Percentiles rank a stretch among this genome's conserved stretches.
Conservation (phyloP, 2,113 vertebrate species). For the Chrysemys picta region DNA sequence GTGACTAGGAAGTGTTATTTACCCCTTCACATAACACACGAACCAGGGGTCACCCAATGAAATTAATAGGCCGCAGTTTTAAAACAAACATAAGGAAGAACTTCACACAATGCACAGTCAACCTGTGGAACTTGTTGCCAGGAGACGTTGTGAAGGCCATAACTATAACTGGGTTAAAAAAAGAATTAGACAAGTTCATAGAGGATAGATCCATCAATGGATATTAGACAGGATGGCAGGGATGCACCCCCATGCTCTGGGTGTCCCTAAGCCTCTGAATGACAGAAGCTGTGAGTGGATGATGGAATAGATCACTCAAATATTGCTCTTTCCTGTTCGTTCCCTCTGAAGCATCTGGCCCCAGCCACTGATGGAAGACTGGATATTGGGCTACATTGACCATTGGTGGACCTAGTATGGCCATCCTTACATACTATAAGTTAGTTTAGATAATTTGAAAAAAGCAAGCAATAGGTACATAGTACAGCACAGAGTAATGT, state of each 20-base stretch:
- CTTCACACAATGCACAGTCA: not conserved
- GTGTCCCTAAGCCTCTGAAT: not conserved
- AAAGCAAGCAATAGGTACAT: not conserved
- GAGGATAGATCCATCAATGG: not conserved
- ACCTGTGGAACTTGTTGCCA: not conserved
- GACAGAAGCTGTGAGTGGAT: not conserved
- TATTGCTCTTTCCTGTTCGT: not conserved
- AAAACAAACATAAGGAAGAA: not conserved
- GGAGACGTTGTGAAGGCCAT: not conserved
- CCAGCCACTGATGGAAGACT: not conserved
- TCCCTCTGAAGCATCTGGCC: not conserved
- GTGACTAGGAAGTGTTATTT: not conserved
- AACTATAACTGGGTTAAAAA: too few relatives aligned
- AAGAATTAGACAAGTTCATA: too few relatives aligned
- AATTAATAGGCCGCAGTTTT: not conserved
- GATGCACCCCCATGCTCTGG: not conserved
- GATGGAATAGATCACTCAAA: not conserved
- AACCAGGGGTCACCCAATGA: not conserved
- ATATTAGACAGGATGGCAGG: not conserved
- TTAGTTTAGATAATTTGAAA: not conserved
- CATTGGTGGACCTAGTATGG: not conserved
- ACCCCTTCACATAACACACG: not conserved
- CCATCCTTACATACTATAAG: not conserved
- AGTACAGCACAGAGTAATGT: not conserved
- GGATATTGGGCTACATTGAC: not conserved